Evolutionary conservation across 2,888 invertebrate species (phyloP).

Genomic region (Tridacna crocea): DNA sequence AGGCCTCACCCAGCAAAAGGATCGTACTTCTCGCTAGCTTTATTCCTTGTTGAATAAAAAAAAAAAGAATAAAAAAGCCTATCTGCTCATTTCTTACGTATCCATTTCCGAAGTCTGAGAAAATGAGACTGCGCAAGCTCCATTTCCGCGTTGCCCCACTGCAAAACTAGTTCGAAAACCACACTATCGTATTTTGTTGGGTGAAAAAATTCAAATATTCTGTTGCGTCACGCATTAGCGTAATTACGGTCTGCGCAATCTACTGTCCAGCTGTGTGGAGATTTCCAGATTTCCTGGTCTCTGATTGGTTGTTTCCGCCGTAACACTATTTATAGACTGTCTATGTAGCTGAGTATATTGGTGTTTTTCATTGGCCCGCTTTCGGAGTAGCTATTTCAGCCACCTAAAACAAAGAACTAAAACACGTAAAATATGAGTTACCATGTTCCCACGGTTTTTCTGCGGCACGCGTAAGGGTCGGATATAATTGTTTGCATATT

Average conservation of each 20-base stretch:
- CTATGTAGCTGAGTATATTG: conserved; percentile 37
- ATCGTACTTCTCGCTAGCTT: too few relatives aligned
- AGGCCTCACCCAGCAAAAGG: too few relatives aligned
- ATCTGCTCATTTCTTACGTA: too few relatives aligned
- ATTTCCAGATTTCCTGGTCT: conserved; percentile 27
- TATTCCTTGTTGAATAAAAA: too few relatives aligned
- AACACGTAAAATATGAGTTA: conserved; percentile 20
- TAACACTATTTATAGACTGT: conserved; percentile 52
- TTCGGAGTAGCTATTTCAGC: conserved; percentile 25
- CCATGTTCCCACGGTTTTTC: conserved; percentile 25
- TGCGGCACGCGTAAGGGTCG: conserved; percentile 23
- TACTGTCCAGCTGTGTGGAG: conserved; percentile 55
- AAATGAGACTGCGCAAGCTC: too few relatives aligned
- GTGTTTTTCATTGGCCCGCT: conserved; percentile 28
- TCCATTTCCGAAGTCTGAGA: too few relatives aligned
- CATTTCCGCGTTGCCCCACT: too few relatives aligned
- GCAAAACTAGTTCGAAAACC: too few relatives aligned
- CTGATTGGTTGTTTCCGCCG: conserved; percentile 45
- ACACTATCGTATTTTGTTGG: too few relatives aligned
- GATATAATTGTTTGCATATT: conserved; percentile 30
- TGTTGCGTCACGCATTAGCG: conserved; percentile 35
- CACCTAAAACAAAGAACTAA: conserved; percentile 29
- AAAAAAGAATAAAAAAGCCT: too few relatives aligned
- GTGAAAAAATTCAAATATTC: neutral
- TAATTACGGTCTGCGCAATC: conserved; percentile 53